These are phyloP conservation scores for Drosophila vallismaia DNA, from an alignment of 2,888 invertebrate species.

Conservation along the genomic window DNA sequence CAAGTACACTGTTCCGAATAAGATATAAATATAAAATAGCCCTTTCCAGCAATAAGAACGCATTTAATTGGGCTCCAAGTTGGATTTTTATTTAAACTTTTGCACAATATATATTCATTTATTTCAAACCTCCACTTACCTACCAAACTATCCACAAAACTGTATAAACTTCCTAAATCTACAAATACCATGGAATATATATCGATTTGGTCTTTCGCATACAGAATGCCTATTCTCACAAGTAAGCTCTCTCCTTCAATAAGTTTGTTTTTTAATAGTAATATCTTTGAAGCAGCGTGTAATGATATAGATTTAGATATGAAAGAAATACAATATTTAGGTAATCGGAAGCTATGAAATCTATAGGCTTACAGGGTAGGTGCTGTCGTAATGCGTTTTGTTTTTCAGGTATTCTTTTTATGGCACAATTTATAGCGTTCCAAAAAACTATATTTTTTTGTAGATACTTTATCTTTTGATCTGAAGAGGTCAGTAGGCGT, in stretches of 20 bases:
- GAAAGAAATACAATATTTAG: slow-evolving; percentile 1
- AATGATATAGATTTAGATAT: slow-evolving; percentile 19
- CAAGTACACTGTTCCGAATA: neutral
- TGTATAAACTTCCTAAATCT: slow-evolving; percentile 36
- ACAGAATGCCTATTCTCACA: slow-evolving; percentile 14
- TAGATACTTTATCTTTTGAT: slow-evolving; percentile 9
- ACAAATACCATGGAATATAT: slow-evolving; percentile 46
- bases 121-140: slow-evolving; percentile 40
- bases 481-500: slow-evolving; percentile 12
- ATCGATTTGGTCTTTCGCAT: slow-evolving; percentile 27
- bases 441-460: neutral
- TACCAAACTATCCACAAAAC: slow-evolving; percentile 38
- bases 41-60: neutral
- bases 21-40: neutral
- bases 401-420: slow-evolving; percentile 35
- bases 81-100: slow-evolving; percentile 59
- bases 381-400: slow-evolving; percentile 6
- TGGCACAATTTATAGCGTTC: slow-evolving; percentile 34
- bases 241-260: slow-evolving; percentile 26
- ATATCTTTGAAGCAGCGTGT: slow-evolving; percentile 11
- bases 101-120: slow-evolving; percentile 66
- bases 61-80: slow-evolving; percentile 36
- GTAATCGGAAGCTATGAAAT: slow-evolving; percentile 10
- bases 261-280: slow-evolving; percentile 7
- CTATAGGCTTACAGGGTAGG: neutral